Percentiles rank a stretch among this genome's conserved stretches.
Evolutionary conservation across 2,797 vertebrate species (phyloP).

Genomic region (Chromis chromis): DNA sequence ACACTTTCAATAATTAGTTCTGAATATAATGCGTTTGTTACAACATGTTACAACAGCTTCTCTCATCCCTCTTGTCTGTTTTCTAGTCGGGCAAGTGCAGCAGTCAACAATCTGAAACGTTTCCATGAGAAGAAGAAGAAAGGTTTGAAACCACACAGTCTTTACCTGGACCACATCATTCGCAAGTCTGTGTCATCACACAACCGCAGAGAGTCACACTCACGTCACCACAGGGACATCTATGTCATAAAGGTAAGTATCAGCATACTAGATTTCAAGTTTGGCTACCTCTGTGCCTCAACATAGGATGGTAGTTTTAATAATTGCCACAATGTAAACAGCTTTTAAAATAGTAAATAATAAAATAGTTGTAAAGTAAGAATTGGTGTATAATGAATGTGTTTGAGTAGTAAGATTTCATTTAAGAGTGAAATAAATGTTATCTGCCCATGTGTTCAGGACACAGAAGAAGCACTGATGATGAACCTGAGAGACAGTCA

Average conservation of each 20-base stretch:
- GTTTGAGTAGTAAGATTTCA: no score
- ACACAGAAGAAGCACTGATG: slow-evolving; percentile 96
- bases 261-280: not conserved
- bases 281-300: not conserved
- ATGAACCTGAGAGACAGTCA: slow-evolving; percentile 96
- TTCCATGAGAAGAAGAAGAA: slow-evolving; percentile 99
- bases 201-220: slow-evolving; percentile 91
- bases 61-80: not conserved
- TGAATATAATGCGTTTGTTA: no score
- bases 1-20: not conserved
- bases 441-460: slow-evolving; percentile 80
- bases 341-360: no score
- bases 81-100: slow-evolving; percentile 93
- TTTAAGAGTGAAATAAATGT: slow-evolving; percentile 5
- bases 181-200: slow-evolving; percentile 92
- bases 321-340: no score
- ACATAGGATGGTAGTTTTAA: not conserved
- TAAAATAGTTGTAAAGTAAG: no score
- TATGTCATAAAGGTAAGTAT: slow-evolving; percentile 92
- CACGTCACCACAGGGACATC: slow-evolving; percentile 93
- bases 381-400: no score
- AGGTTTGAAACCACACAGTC: slow-evolving; percentile 94
- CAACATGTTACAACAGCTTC: not conserved
- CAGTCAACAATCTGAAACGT: slow-evolving; percentile 95
- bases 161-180: slow-evolving; percentile 97